Evolutionary conservation across 2,113 vertebrate genomes (phyloP).

Genomic region (Macroglossus sobrinus): DNA sequence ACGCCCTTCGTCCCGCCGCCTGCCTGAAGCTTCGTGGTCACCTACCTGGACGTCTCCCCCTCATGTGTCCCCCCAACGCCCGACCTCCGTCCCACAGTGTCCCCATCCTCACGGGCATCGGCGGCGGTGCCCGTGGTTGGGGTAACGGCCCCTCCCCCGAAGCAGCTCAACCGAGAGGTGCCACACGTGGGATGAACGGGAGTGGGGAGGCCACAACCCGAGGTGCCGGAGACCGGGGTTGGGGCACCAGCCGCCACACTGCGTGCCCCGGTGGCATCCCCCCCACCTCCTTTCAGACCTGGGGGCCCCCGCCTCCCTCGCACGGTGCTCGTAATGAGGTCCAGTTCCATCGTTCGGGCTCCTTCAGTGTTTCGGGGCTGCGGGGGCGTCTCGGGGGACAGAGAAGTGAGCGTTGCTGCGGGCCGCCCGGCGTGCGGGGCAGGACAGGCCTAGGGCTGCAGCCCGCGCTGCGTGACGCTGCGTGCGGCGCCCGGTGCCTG

Average conservation of each 20-base stretch:
- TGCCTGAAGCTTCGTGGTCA: neutral
- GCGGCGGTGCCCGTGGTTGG: neutral
- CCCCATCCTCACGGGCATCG: neutral
- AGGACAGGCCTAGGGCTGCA: conserved; percentile 48
- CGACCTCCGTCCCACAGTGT: neutral
- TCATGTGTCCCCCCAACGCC: neutral
- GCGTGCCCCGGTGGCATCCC: neutral
- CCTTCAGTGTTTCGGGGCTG: conserved; percentile 52
- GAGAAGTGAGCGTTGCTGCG: conserved; percentile 34
- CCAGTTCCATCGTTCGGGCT: conserved; percentile 63
- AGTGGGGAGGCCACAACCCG: neutral
- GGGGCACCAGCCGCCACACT: no score
- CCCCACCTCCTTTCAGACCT: conserved; percentile 28
- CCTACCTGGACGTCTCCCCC: neutral
- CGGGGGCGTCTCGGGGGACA: conserved; percentile 26
- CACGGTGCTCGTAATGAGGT: conserved; percentile 50
- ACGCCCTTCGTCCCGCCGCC: neutral
- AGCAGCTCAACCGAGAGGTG: neutral
- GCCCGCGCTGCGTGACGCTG: conserved; percentile 45
- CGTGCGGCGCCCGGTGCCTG: no score
- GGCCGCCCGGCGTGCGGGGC: conserved; percentile 23
- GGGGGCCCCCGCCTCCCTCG: conserved; percentile 30
- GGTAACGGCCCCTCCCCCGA: neutral
- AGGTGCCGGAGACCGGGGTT: conserved; percentile 42
- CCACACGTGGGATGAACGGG: neutral